Conservation (phyloP, 23 tunicate genomes). For the Styela clava region DNA sequence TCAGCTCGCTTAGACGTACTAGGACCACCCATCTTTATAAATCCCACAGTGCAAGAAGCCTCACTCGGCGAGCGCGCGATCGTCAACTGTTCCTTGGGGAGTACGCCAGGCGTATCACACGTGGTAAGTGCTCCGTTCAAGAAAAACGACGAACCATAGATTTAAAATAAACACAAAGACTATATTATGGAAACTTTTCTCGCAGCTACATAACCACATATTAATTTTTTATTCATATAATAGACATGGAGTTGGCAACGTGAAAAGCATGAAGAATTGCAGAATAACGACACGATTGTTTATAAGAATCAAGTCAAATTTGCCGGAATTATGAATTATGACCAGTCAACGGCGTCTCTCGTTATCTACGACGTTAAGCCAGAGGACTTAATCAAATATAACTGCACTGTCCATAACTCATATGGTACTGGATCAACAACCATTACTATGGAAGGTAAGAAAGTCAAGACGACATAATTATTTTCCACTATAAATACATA, state of each 20-base stretch:
- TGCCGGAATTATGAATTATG: slow-evolving; percentile 29
- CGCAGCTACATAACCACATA: background rate
- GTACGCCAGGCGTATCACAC: slow-evolving; percentile 58
- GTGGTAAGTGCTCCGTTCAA: slow-evolving; percentile 55
- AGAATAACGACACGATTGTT: slow-evolving; percentile 34
- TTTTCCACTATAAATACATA: no score
- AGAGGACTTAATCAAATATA: slow-evolving; percentile 50
- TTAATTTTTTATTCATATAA: background rate
- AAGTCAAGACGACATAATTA: no score
- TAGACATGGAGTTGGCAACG: slow-evolving; percentile 68
- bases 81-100: slow-evolving; percentile 38
- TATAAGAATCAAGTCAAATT: slow-evolving; percentile 29
- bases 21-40: slow-evolving; percentile 69
- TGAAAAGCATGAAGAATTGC: slow-evolving; percentile 2
- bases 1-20: slow-evolving; percentile 42
- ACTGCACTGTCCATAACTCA: slow-evolving; percentile 52
- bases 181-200: no score
- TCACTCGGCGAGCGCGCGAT: slow-evolving; percentile 31
- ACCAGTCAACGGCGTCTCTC: slow-evolving; percentile 30
- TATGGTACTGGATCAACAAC: slow-evolving; percentile 43
- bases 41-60: slow-evolving; percentile 38
- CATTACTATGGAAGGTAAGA: slow-evolving; percentile 52
- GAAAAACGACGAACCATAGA: no score
- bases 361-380: slow-evolving; percentile 4
- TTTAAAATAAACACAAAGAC: background rate